These are phyloP conservation scores for Sitophilus oryzae DNA, from an alignment of 1,140 invertebrate species.

Conservation along the genomic window DNA sequence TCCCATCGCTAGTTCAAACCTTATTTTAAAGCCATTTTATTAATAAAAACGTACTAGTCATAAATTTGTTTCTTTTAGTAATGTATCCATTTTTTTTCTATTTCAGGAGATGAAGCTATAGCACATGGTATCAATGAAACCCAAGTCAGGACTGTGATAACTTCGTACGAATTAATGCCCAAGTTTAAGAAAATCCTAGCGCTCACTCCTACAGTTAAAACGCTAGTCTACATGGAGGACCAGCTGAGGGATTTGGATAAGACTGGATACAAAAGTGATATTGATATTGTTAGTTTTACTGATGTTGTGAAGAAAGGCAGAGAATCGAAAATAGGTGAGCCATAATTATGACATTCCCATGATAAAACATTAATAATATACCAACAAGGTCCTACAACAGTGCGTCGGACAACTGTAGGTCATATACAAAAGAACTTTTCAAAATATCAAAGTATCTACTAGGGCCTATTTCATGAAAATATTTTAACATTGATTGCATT, in stretches of 20 bases:
- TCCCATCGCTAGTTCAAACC: too few species aligned
- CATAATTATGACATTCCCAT: neutral
- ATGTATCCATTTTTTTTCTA: neutral
- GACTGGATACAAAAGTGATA: constrained; percentile 60
- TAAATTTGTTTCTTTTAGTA: constrained; percentile 1
- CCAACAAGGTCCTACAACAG: too few species aligned
- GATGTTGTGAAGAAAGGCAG: constrained; percentile 49
- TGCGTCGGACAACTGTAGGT: too few species aligned
- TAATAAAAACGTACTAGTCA: too few species aligned
- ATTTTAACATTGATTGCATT: too few species aligned
- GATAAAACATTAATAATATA: too few species aligned
- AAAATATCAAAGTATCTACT: too few species aligned
- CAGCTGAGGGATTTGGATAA: constrained; percentile 66
- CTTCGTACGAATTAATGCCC: constrained; percentile 79
- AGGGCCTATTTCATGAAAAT: too few species aligned
- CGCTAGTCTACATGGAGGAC: constrained; percentile 85
- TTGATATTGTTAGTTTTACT: constrained; percentile 60
- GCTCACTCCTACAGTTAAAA: constrained; percentile 63
- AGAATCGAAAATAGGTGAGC: constrained; percentile 39
- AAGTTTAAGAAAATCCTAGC: constrained; percentile 78
- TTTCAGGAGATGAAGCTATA: constrained; percentile 84
- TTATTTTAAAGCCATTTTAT: neutral
- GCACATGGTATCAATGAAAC: constrained; percentile 95
- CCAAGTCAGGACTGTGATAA: constrained; percentile 85
- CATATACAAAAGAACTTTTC: too few species aligned